These are phyloP conservation scores for Chloroceryle amazona DNA, from an alignment of 2,797 vertebrate species.

Conservation along the genomic window DNA sequence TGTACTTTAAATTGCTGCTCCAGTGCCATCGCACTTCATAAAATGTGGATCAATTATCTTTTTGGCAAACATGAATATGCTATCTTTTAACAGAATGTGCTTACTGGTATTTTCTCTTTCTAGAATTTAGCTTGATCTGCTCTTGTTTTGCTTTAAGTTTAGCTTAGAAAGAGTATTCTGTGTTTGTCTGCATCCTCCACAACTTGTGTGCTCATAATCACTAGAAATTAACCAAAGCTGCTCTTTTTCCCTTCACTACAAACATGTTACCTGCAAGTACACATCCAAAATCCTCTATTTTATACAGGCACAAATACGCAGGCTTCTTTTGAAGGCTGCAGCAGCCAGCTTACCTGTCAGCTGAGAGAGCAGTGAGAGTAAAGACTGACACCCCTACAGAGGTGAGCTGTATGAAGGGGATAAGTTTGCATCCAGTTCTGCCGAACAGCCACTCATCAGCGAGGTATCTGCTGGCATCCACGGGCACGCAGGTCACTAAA, in stretches of 20 bases:
- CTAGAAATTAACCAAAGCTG: background rate
- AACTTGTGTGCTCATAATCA: background rate
- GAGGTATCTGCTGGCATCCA: conserved; percentile 95
- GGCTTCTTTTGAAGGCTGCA: background rate
- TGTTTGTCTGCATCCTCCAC: background rate
- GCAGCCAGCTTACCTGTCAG: conserved; percentile 90
- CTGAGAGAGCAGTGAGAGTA: conserved; percentile 95
- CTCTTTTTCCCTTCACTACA: background rate
- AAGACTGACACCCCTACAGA: conserved; percentile 98
- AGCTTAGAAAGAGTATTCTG: background rate
- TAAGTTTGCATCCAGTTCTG: conserved; percentile 93
- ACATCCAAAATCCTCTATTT: background rate
- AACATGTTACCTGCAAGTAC: background rate
- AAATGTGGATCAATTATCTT: conserved; percentile 10
- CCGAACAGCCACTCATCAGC: conserved; percentile 95
- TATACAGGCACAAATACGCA: background rate
- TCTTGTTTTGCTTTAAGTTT: background rate
- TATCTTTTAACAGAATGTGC: background rate
- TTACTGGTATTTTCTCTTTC: background rate
- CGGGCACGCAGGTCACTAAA: conserved; percentile 93
- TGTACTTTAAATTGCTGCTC: background rate
- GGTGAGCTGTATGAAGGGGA: conserved; percentile 96
- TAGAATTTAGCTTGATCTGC: background rate
- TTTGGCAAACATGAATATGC: background rate
- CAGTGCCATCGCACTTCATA: background rate